phyloP scores from a whole-genome alignment of 92 coral and sea anemone species.

The Pocillopora grandis region DNA sequence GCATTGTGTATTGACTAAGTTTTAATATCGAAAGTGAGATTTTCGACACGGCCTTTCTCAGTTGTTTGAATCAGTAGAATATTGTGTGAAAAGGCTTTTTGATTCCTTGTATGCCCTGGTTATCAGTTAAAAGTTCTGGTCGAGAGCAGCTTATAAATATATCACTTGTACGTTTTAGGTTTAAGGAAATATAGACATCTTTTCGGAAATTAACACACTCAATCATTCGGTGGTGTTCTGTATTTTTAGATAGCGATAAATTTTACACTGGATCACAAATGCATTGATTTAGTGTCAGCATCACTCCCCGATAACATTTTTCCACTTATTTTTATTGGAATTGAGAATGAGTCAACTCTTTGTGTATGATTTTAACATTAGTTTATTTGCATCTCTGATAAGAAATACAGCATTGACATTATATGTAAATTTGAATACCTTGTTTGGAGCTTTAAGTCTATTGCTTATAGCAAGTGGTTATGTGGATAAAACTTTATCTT shows the following conservation, averaged over 20 bases:
- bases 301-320: background rate
- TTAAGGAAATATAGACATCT: background rate
- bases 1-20: background rate
- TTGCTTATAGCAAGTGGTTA: too few relatives aligned
- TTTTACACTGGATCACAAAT: background rate
- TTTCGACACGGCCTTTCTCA: background rate
- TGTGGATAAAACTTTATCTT: background rate
- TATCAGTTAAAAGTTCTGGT: constrained; percentile 10
- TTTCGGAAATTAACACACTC: background rate
- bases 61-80: too few relatives aligned
- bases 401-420: too few relatives aligned
- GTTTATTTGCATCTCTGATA: too few relatives aligned
- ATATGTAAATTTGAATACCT: too few relatives aligned
- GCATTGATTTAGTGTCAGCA: background rate
- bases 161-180: background rate
- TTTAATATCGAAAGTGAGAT: background rate
- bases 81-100: background rate
- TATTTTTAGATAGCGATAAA: background rate
- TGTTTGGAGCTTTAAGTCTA: too few relatives aligned
- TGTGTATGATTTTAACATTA: background rate
- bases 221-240: background rate
- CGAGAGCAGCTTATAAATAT: background rate
- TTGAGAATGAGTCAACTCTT: background rate
- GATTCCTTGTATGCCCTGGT: background rate
- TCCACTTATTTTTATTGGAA: background rate